phyloP scores from a whole-genome alignment of 2,113 vertebrate species.

The Spizaetus ornatus region DNA sequence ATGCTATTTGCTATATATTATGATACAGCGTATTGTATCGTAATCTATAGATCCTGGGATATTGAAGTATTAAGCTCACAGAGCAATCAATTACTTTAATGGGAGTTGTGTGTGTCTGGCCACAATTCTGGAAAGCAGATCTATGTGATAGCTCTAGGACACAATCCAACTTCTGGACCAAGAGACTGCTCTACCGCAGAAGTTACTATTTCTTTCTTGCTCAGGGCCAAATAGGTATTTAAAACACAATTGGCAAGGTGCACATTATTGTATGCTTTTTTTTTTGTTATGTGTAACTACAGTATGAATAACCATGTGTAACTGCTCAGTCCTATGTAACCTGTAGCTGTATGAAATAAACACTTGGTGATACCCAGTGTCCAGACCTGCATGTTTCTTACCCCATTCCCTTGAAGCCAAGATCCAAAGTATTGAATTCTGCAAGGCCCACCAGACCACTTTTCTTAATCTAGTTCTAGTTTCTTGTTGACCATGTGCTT shows the following conservation, averaged over 20 bases:
- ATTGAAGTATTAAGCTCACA: not conserved
- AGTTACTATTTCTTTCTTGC: not conserved
- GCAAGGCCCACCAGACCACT: not conserved
- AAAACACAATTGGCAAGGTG: not conserved
- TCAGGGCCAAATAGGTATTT: not conserved
- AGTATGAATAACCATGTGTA: rapidly evolving
- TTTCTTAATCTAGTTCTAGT: not conserved
- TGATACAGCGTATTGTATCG: not conserved
- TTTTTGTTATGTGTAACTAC: not conserved
- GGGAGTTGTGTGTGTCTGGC: slow-evolving; percentile 1
- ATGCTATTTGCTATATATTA: not conserved
- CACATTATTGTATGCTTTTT: not conserved
- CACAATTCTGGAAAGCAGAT: not conserved
- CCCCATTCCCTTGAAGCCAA: not conserved
- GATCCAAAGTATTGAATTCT: not conserved
- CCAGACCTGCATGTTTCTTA: not conserved
- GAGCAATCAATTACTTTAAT: slow-evolving; percentile 37
- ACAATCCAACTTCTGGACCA: not conserved
- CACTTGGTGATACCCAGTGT: not conserved
- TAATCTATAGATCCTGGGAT: not conserved
- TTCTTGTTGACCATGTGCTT: not conserved
- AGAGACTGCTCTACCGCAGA: not conserved
- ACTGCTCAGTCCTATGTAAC: not conserved
- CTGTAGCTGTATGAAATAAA: not conserved
- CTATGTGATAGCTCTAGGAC: slow-evolving; percentile 25